Evolutionary conservation across 2,888 invertebrate species (phyloP).

Genomic region (Camponotus fellah): DNA sequence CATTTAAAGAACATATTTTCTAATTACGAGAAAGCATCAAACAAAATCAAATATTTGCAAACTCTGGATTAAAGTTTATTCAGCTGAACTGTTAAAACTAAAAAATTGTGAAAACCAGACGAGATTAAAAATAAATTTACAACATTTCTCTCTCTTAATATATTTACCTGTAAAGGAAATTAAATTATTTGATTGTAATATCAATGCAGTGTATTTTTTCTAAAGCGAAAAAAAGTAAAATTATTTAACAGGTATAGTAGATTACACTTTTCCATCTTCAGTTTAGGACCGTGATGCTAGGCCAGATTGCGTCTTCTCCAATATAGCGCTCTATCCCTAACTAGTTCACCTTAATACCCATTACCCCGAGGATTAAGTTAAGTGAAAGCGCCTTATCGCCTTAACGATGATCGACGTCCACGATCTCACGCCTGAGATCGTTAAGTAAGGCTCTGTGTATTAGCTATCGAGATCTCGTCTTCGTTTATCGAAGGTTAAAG

Average conservation of each 20-base stretch:
- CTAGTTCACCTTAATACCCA: slow-evolving; percentile 68
- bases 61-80: background rate
- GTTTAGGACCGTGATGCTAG: slow-evolving; percentile 41
- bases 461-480: slow-evolving; percentile 18
- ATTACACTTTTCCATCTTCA: background rate
- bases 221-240: no score
- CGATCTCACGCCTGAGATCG: slow-evolving; percentile 60
- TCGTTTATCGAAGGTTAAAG: slow-evolving; percentile 42
- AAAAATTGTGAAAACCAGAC: background rate
- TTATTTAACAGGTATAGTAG: background rate
- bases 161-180: background rate
- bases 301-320: slow-evolving; percentile 53
- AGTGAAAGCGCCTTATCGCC: slow-evolving; percentile 74
- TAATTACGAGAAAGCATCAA: background rate
- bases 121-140: slow-evolving; percentile 11
- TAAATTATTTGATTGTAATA: background rate
- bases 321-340: slow-evolving; percentile 58
- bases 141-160: background rate
- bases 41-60: background rate
- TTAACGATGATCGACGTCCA: slow-evolving; percentile 76
- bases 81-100: background rate
- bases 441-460: slow-evolving; percentile 64
- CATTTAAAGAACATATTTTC: background rate
- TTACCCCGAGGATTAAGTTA: slow-evolving; percentile 70
- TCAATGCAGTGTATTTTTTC: background rate